Percentiles rank a stretch among this genome's conserved stretches.
Evolutionary conservation across 1,140 invertebrate genomes (phyloP).

Genomic region (Oryzaephilus surinamensis): DNA sequence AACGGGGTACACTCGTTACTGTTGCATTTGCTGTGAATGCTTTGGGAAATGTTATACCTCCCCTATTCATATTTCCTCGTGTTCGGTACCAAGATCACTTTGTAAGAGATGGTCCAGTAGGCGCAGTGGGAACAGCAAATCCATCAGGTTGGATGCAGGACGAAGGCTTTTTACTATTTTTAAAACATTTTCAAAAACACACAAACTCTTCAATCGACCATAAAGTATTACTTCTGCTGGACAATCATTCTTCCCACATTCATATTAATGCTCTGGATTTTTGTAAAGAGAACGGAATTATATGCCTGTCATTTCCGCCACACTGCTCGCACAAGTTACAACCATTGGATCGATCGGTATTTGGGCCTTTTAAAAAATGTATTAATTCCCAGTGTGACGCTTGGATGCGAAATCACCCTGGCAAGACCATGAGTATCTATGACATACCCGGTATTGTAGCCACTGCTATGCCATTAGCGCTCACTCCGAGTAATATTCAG

Average conservation of each 20-base stretch:
- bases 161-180: constrained; percentile 8
- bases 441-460: constrained; percentile 21
- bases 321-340: constrained; percentile 36
- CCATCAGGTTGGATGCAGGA: constrained; percentile 5
- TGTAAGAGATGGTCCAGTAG: constrained; percentile 11
- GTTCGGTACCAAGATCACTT: constrained; percentile 1
- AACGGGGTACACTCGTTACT: constrained; percentile 38
- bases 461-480: constrained; percentile 13
- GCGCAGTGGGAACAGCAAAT: constrained; percentile 1
- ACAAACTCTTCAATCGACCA: constrained; percentile 6
- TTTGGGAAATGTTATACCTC: neutral
- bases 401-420: constrained; percentile 24
- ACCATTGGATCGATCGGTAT: constrained; percentile 31
- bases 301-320: constrained; percentile 28
- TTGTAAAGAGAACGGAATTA: constrained; percentile 27
- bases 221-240: constrained; percentile 9
- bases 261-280: constrained; percentile 23
- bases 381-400: constrained; percentile 34
- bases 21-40: constrained; percentile 23
- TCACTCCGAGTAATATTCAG: constrained; percentile 17
- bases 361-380: constrained; percentile 28
- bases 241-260: constrained; percentile 12
- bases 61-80: constrained; percentile 12
- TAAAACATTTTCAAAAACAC: no score
- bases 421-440: constrained; percentile 30